Evolutionary conservation across 2,113 vertebrate genomes (phyloP).

Genomic region (Hepsetus odoe): DNA sequence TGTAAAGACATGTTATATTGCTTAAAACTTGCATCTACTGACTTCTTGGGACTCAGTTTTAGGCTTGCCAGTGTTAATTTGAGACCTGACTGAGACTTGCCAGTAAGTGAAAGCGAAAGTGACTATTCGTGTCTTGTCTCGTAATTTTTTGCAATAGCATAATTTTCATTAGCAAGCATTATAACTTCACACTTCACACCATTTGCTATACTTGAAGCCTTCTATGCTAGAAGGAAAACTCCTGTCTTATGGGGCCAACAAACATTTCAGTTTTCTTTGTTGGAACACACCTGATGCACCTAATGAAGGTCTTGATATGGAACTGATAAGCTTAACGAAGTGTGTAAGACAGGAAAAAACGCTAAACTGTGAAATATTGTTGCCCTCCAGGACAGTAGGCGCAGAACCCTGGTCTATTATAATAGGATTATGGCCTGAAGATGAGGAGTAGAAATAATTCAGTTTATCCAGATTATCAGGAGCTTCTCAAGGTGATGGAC

Average conservation of each 20-base stretch:
- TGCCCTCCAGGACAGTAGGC: not conserved
- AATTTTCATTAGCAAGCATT: too few species aligned
- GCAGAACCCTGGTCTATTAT: not conserved
- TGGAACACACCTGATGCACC: not conserved
- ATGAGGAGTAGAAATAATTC: slow-evolving; percentile 42
- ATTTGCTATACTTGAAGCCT: not conserved
- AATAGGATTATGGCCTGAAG: slow-evolving; percentile 15
- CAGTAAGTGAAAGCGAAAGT: too few species aligned
- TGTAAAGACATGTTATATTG: too few species aligned
- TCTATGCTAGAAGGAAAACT: too few species aligned
- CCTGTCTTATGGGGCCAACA: not conserved
- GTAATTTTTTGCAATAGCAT: too few species aligned
- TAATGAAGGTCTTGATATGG: not conserved
- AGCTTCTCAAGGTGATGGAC: slow-evolving; percentile 45
- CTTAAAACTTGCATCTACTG: too few species aligned
- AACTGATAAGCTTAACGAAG: not conserved
- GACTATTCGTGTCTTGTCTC: too few species aligned
- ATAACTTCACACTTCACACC: too few species aligned
- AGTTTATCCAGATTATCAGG: slow-evolving; percentile 51
- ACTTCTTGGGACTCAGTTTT: too few species aligned
- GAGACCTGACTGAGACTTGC: too few species aligned
- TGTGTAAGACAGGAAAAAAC: not conserved
- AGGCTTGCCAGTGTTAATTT: too few species aligned
- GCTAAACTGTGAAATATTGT: not conserved
- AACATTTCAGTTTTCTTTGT: not conserved